Percentiles rank a stretch among this genome's conserved stretches.
These are phyloP conservation scores for Aporrectodea caliginosa DNA, from an alignment of 1,140 invertebrate genomes.

Conservation along the genomic window DNA sequence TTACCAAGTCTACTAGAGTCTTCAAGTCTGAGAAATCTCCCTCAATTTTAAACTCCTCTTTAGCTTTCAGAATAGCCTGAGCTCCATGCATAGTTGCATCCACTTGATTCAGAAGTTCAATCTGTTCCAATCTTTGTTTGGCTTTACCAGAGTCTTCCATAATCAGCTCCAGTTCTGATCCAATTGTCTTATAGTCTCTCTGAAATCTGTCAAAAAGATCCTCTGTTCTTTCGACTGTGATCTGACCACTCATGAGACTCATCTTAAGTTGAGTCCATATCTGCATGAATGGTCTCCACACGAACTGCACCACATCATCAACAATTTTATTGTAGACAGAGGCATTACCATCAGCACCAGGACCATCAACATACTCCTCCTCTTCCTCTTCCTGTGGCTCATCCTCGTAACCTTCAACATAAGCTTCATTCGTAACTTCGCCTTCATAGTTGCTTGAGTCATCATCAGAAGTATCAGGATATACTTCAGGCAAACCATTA, in stretches of 20 bases:
- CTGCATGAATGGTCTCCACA: not conserved
- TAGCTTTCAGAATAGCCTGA: not conserved
- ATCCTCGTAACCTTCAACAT: not conserved
- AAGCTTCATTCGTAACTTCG: not conserved
- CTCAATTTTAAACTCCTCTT: not conserved
- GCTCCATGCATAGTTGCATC: not conserved
- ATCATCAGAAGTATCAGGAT: too few species aligned
- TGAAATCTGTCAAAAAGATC: not conserved
- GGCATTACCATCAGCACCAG: not conserved
- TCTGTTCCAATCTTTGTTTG: not conserved
- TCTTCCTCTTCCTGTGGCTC: too few species aligned
- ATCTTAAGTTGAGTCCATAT: not conserved
- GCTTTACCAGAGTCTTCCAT: not conserved
- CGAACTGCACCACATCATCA: not conserved
- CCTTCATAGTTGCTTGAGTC: too few species aligned
- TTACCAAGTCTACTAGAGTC: not conserved
- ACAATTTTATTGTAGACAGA: not conserved
- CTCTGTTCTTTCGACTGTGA: not conserved
- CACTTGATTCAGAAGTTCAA: not conserved
- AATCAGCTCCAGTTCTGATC: not conserved
- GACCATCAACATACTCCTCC: not conserved
- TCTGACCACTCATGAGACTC: not conserved
- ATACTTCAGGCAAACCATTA: too few species aligned
- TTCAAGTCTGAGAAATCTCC: not conserved
- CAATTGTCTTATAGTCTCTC: not conserved